These are phyloP conservation scores for Heliconius eleuchia DNA, from an alignment of 1,140 invertebrate species.

Conservation along the genomic window DNA sequence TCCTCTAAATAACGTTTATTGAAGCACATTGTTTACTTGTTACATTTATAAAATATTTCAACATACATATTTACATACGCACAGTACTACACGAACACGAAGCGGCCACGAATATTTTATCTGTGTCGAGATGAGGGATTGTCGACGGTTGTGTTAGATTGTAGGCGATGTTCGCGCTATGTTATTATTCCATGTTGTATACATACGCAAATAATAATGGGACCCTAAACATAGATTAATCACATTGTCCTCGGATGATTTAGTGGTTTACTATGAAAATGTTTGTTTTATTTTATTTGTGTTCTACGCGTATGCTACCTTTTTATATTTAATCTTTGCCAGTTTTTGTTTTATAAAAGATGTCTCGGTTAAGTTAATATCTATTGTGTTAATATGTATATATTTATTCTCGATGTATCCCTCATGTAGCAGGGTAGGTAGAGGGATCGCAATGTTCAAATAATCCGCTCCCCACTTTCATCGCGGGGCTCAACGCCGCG, in stretches of 20 bases:
- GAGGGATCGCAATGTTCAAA: no score
- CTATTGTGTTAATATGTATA: no score
- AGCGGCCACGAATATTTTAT: conserved; percentile 23
- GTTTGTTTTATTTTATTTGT: no score
- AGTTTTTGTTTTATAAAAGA: no score
- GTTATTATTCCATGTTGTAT: conserved; percentile 27
- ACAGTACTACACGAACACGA: background rate
- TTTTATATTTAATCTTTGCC: no score
- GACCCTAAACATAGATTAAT: conserved; percentile 12
- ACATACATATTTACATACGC: background rate
- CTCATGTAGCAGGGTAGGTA: no score
- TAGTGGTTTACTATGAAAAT: no score
- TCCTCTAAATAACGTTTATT: background rate
- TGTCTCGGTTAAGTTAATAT: no score
- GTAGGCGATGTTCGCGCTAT: conserved; percentile 21
- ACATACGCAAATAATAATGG: conserved; percentile 29
- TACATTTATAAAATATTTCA: background rate
- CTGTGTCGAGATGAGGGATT: conserved; percentile 32
- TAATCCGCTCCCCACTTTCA: no score
- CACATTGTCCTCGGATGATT: background rate
- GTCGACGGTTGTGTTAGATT: conserved; percentile 25
- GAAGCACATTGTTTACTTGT: background rate
- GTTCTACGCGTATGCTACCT: no score
- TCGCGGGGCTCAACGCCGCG: no score
- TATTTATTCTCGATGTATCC: no score